Conservation (phyloP, 2,888 invertebrate genomes). For the Biston betularia region DNA sequence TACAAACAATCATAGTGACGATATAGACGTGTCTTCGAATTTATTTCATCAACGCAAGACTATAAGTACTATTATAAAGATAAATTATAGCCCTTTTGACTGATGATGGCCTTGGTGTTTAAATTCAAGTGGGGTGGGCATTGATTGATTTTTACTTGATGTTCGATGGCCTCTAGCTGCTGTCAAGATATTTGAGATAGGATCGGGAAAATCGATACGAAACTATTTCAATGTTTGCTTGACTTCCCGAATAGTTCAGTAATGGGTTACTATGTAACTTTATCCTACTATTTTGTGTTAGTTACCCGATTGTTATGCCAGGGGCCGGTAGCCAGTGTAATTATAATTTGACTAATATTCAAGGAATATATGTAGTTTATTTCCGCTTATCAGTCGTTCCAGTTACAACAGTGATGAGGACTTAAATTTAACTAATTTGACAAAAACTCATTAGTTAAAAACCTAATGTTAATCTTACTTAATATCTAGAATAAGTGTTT, state of each 20-base stretch:
- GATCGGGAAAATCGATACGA: slow-evolving; percentile 23
- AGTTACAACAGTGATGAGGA: no score
- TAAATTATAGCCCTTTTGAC: slow-evolving; percentile 43
- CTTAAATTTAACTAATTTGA: no score
- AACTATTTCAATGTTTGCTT: slow-evolving; percentile 12
- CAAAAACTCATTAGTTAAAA: no score
- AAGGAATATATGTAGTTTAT: no score
- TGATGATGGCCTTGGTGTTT: slow-evolving; percentile 45
- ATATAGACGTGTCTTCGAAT: neutral
- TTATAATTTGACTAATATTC: neutral
- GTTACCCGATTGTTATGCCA: neutral
- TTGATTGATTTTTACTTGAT: slow-evolving; percentile 43
- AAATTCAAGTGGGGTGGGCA: slow-evolving; percentile 39
- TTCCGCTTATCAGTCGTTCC: no score
- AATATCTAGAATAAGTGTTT: no score
- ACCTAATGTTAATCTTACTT: no score
- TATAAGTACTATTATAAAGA: slow-evolving; percentile 17
- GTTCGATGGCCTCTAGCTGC: slow-evolving; percentile 17
- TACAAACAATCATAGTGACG: no score
- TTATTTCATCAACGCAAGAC: neutral
- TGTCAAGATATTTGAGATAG: slow-evolving; percentile 28
- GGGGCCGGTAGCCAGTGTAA: no score
- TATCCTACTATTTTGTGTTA: neutral
- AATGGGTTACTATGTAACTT: neutral
- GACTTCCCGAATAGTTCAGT: slow-evolving; percentile 5